These are phyloP conservation scores for Eulithis prunata DNA, from an alignment of 2,888 invertebrate species.

Conservation along the genomic window DNA sequence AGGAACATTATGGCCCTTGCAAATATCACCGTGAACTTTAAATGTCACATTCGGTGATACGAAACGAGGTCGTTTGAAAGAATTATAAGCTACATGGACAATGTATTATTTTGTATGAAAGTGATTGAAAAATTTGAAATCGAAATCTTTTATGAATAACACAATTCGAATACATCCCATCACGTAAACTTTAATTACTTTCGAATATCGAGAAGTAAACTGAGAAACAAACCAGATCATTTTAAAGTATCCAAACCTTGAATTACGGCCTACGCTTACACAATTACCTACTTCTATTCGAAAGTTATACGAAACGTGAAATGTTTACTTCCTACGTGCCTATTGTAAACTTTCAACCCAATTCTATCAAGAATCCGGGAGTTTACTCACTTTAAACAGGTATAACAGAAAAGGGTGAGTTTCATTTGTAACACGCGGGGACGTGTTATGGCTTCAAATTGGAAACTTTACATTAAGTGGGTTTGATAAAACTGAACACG, in stretches of 20 bases:
- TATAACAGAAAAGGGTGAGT: conserved; percentile 55
- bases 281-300: conserved; percentile 36
- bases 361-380: conserved; percentile 67
- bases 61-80: conserved; percentile 46
- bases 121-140: background rate
- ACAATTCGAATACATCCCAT: too few relatives aligned
- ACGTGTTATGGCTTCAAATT: conserved; percentile 41
- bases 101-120: conserved; percentile 9
- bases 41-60: conserved; percentile 69
- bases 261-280: conserved; percentile 24
- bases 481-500: conserved; percentile 29
- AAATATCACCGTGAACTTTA: conserved; percentile 81
- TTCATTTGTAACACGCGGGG: conserved; percentile 35
- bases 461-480: conserved; percentile 25
- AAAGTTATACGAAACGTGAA: conserved; percentile 68
- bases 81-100: conserved; percentile 17
- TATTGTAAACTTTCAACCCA: conserved; percentile 71
- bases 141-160: background rate
- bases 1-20: conserved; percentile 46
- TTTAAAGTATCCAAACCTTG: conserved; percentile 14
- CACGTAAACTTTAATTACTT: too few relatives aligned
- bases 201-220: too few relatives aligned
- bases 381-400: conserved; percentile 63
- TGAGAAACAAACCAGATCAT: background rate
- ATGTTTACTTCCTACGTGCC: conserved; percentile 70